Base-by-base conservation (phyloP, 2,888 invertebrate genomes). In the Drosophila anceps region DNA sequence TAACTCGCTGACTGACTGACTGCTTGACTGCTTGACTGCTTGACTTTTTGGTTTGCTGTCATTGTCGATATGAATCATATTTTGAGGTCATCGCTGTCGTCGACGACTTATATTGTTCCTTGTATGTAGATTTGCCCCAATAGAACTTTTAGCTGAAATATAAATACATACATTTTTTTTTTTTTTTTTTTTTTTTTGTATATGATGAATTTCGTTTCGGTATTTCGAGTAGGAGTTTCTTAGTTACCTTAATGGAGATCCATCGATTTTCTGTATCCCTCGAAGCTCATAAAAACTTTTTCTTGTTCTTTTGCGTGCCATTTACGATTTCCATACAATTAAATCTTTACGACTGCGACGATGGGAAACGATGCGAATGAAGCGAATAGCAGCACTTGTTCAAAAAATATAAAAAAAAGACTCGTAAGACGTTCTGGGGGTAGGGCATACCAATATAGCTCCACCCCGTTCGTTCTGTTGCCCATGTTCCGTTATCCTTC, bases 281-380 rank as follows among this genome's bases (percentile, higher is more conserved):
- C 43, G 27, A 46, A 54, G 64, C 69, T 39, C 86, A 73, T 84
- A 88, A 88, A 83, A 88, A 79, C 54, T 60, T 63, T 68, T 81
- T 73, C 74, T 70, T 70, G 68, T 77, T 83, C 58, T 70, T 79
- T 79, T 86, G 80, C 79, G 81, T 84, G 79, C 85, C 89, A 79
- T 89, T 86, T 87, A 89, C 89, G 85, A 89, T 89, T 86, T 86
- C 88, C 89, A 86, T 86, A 84, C 89, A 86, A 86, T 86, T 86
- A 86, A 86, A 89, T 89, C 89, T 86, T 89, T 84, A 86, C 73
- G 86, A 89, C 81, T 79, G 69, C 72, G 60, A 71, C 69, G 82
- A 67, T 72, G 72, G 61, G 48, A 67, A 76, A 64, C 59, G 73
- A 80, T 80, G 82, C 63, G 60, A 62, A 77, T 64, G 79, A 41